A percentile compares a stretch with the other conserved stretches of the same genome.
phyloP scores from a whole-genome alignment of 1,140 invertebrate species.

The Neelides sp. region DNA sequence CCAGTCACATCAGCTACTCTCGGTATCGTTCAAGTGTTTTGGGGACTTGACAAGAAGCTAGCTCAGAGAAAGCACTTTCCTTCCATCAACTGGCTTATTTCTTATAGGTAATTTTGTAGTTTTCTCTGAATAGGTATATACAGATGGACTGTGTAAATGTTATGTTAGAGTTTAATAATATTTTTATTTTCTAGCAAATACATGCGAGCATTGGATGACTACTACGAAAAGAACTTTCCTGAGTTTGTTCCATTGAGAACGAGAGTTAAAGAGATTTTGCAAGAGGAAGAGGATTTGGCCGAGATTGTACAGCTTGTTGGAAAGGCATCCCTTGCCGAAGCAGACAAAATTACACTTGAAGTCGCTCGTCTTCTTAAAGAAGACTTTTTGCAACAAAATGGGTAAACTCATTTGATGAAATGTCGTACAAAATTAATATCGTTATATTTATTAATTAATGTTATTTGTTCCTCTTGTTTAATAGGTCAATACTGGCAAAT shows the following conservation, averaged over 20 bases:
- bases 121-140: not conserved
- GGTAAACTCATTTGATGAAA: slow-evolving; percentile 41
- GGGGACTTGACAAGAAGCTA: slow-evolving; percentile 98
- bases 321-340: slow-evolving; percentile 95
- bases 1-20: slow-evolving; percentile 98
- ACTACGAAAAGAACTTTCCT: slow-evolving; percentile 97
- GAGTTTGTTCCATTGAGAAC: slow-evolving; percentile 93
- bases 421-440: too few species aligned
- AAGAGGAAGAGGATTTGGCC: slow-evolving; percentile 98
- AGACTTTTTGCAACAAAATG: slow-evolving; percentile 98
- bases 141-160: not conserved
- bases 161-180: slow-evolving; percentile 9
- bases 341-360: slow-evolving; percentile 98
- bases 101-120: slow-evolving; percentile 54
- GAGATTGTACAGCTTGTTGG: slow-evolving; percentile 99
- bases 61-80: slow-evolving; percentile 99
- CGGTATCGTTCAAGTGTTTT: slow-evolving; percentile 99
- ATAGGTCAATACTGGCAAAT: not conserved
- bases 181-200: slow-evolving; percentile 70
- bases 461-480: not conserved
- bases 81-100: slow-evolving; percentile 99
- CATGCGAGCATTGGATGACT: slow-evolving; percentile 92
- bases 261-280: slow-evolving; percentile 90
- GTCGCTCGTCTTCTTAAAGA: slow-evolving; percentile 97
- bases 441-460: not conserved